These are phyloP conservation scores for Pedetes capensis DNA, from an alignment of 2,113 vertebrate genomes.

Conservation along the genomic window DNA sequence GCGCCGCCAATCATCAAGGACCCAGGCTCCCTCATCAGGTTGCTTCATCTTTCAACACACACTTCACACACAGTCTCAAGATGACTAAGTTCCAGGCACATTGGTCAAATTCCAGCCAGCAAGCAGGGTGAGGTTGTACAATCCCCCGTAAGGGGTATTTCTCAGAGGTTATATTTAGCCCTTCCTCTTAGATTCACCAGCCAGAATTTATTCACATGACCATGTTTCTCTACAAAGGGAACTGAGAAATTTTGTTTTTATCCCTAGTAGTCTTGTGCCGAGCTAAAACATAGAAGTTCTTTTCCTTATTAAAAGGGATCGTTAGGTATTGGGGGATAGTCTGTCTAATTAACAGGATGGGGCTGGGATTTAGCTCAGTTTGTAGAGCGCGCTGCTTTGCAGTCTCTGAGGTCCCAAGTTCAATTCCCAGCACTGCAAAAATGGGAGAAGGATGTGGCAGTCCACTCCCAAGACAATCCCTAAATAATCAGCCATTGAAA, in stretches of 20 bases:
- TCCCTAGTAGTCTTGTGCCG: neutral
- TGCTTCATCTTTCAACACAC: neutral
- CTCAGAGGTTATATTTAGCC: neutral
- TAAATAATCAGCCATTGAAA: no score
- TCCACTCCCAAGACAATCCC: no score
- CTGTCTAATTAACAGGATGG: no score
- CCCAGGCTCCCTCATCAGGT: neutral
- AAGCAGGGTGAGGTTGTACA: neutral
- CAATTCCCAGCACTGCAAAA: no score
- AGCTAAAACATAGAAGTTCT: neutral
- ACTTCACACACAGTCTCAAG: neutral
- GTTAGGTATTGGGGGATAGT: neutral
- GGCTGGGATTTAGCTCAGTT: no score
- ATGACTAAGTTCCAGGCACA: neutral
- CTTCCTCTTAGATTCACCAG: neutral
- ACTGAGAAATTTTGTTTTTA: neutral
- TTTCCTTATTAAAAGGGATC: neutral
- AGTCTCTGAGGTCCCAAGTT: no score
- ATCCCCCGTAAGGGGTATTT: fast-evolving
- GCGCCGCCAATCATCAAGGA: neutral
- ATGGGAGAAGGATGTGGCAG: no score
- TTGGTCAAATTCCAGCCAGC: neutral
- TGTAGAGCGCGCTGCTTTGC: no score
- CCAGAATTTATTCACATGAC: neutral
- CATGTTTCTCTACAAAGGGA: neutral